phyloP scores from a whole-genome alignment of 2,113 vertebrate genomes.

The Micronycteris hirsuta region DNA sequence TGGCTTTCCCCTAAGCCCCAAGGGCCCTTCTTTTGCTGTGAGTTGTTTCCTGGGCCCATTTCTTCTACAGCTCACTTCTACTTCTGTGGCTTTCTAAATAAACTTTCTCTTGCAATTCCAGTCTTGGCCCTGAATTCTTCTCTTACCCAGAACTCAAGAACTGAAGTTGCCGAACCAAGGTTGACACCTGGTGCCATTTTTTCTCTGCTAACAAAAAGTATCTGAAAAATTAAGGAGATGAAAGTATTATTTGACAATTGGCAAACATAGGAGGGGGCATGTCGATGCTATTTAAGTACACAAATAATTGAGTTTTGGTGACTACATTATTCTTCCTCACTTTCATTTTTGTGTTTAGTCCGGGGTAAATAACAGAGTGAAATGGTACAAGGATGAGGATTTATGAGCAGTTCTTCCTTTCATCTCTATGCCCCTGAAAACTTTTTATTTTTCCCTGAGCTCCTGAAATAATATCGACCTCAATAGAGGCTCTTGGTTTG shows the following conservation, averaged over 20 bases:
- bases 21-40: background rate
- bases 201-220: background rate
- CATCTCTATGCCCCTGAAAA: background rate
- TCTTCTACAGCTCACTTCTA: background rate
- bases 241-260: background rate
- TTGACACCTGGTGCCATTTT: background rate
- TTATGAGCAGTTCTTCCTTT: background rate
- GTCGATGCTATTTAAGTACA: background rate
- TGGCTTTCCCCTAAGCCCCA: background rate
- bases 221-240: background rate
- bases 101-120: background rate
- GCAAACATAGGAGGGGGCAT: background rate
- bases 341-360: slow-evolving; percentile 11
- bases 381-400: background rate
- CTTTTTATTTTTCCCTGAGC: background rate
- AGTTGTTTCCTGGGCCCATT: background rate
- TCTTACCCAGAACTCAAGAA: background rate
- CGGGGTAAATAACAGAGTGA: background rate
- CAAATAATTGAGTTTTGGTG: background rate
- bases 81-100: background rate
- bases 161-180: background rate
- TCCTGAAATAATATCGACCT: slow-evolving; percentile 15
- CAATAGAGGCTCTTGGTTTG: background rate
- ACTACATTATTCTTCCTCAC: background rate
- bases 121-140: background rate